phyloP scores from a whole-genome alignment of 2,113 vertebrate species.

The Oostethus manadensis region DNA sequence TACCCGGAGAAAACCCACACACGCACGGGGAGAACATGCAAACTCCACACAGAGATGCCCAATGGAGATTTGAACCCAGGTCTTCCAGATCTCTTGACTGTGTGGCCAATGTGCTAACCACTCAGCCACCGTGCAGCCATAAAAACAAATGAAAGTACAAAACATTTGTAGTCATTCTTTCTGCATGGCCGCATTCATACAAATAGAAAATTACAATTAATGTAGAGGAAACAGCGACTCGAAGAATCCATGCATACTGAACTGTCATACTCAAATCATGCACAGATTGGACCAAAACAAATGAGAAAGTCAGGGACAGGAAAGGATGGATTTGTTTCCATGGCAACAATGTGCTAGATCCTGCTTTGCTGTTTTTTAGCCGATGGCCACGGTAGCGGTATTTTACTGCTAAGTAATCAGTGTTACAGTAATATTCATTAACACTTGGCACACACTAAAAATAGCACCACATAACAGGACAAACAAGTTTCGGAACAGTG shows the following conservation, averaged over 20 bases:
- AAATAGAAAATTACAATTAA: neutral
- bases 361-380: neutral
- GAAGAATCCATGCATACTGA: neutral
- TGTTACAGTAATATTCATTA: too few relatives aligned
- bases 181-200: too few relatives aligned
- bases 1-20: too few relatives aligned
- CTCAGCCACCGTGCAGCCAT: too few relatives aligned
- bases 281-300: slow-evolving; percentile 22
- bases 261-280: slow-evolving; percentile 12
- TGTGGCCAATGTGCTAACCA: too few relatives aligned
- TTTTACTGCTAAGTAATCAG: neutral
- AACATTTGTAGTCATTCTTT: too few relatives aligned
- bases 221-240: neutral
- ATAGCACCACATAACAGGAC: neutral
- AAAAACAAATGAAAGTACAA: neutral
- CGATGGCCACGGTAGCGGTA: neutral
- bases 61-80: too few relatives aligned
- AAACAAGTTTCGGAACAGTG: neutral
- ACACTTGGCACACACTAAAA: neutral
- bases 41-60: too few relatives aligned
- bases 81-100: too few relatives aligned
- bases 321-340: slow-evolving; percentile 43
- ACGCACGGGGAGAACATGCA: too few relatives aligned
- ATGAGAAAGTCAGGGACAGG: slow-evolving; percentile 29
- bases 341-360: slow-evolving; percentile 42